phyloP scores from a whole-genome alignment of 1,140 invertebrate species.

The Popillia japonica region DNA sequence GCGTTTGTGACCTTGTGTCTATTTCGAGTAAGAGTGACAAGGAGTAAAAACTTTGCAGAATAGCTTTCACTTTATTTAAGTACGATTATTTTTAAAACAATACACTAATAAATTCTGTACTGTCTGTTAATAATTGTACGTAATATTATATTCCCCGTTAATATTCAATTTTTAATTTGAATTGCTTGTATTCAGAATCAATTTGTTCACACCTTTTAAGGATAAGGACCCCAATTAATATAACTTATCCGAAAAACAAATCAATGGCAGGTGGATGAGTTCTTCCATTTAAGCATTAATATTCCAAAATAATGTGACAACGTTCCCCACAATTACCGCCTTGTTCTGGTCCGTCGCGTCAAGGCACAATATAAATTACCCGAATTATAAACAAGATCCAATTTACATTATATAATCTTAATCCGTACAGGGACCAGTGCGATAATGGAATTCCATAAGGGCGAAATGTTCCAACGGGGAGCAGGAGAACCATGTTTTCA shows the following conservation, averaged over 20 bases:
- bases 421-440: not conserved
- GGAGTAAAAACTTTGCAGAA: not conserved
- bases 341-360: not conserved
- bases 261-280: not conserved
- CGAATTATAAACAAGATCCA: conserved; percentile 10
- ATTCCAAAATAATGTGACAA: not conserved
- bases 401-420: conserved; percentile 29
- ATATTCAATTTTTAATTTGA: too few relatives aligned
- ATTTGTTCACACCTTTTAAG: conserved; percentile 17
- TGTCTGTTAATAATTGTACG: not conserved
- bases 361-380: not conserved
- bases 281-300: not conserved
- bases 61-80: not conserved
- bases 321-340: not conserved
- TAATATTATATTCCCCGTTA: not conserved
- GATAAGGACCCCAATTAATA: not conserved
- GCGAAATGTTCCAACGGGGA: not conserved
- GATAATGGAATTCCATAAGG: not conserved
- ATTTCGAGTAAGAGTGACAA: conserved; percentile 1
- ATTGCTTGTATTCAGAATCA: not conserved
- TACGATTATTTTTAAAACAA: conserved; percentile 2
- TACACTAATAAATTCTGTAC: not conserved
- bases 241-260: not conserved
- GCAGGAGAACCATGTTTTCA: not conserved
- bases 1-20: not conserved